Conservation (phyloP, 2,113 vertebrate genomes). For the Oncorhynchus gorbuscha region DNA sequence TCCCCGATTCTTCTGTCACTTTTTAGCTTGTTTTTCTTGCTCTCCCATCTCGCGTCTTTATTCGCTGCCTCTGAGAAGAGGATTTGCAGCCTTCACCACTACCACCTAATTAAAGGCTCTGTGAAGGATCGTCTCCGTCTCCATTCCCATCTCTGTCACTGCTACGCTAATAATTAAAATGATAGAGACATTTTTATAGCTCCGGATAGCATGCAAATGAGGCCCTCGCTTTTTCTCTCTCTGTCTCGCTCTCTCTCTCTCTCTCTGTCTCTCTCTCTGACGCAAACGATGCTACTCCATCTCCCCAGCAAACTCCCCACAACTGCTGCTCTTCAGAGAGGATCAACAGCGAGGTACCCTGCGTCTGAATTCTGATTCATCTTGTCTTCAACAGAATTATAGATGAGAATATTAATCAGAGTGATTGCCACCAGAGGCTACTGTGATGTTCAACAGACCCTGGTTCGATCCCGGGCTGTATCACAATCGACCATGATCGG, state of each 20-base stretch:
- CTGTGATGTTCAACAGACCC: no score
- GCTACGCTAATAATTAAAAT: constrained; percentile 18
- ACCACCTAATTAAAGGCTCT: background rate
- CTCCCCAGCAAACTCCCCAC: background rate
- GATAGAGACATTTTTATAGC: background rate
- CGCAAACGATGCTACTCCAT: background rate
- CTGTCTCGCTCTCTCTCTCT: no score
- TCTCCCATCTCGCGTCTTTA: background rate
- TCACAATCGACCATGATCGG: no score
- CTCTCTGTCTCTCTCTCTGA: background rate
- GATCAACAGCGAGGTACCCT: background rate
- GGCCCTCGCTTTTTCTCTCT: background rate
- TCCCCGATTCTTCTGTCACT: no score
- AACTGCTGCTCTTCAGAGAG: background rate
- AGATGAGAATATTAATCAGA: background rate
- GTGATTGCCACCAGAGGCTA: background rate
- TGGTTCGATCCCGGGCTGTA: no score
- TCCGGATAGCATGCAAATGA: background rate
- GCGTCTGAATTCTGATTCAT: background rate
- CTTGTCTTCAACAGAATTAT: background rate
- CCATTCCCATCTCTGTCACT: background rate
- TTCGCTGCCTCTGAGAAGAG: background rate
- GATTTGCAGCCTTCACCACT: background rate
- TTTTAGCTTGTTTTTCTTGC: no score
- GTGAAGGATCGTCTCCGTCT: background rate